Percentiles rank a stretch among this genome's conserved stretches.
Conservation (phyloP, 92 coral and sea anemone genomes). For the Paragorgia papillata region DNA sequence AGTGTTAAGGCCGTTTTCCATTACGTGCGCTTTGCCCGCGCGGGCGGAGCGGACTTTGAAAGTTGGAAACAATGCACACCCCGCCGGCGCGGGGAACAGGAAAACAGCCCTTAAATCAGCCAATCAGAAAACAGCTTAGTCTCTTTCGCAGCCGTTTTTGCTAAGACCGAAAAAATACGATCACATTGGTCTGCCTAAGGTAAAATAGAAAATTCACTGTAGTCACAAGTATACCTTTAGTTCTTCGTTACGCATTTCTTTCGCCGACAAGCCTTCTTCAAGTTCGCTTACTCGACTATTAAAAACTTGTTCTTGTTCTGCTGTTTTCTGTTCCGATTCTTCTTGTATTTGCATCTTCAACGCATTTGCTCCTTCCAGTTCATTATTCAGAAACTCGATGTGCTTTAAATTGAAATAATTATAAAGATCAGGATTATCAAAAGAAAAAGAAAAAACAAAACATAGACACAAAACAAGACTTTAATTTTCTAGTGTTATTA, state of each 20-base stretch:
- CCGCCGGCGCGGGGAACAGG: too few species aligned
- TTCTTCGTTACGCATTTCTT: constrained; percentile 36
- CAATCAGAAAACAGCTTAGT: too few species aligned
- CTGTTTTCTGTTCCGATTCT: constrained; percentile 27
- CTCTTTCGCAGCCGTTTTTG: too few species aligned
- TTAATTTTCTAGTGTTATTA: background rate
- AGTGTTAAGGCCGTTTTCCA: too few species aligned
- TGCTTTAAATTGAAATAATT: constrained; percentile 2
- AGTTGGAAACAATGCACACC: too few species aligned
- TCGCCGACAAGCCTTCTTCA: constrained; percentile 70
- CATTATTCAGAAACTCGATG: constrained; percentile 15
- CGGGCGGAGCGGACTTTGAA: too few species aligned
- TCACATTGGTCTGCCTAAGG: too few species aligned
- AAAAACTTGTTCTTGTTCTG: constrained; percentile 12
- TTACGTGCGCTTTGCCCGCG: too few species aligned
- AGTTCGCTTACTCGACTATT: constrained; percentile 11
- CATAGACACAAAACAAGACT: background rate
- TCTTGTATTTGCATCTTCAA: constrained; percentile 19
- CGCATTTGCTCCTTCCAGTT: constrained; percentile 24
- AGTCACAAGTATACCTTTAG: constrained; percentile 60
- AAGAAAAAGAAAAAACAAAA: too few species aligned
- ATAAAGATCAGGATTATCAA: background rate
- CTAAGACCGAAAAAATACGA: too few species aligned
- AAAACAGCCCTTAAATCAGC: too few species aligned
- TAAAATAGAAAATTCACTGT: constrained; percentile 27